phyloP scores from a whole-genome alignment of 2,797 vertebrate genomes.

The Taenioides sp. region DNA sequence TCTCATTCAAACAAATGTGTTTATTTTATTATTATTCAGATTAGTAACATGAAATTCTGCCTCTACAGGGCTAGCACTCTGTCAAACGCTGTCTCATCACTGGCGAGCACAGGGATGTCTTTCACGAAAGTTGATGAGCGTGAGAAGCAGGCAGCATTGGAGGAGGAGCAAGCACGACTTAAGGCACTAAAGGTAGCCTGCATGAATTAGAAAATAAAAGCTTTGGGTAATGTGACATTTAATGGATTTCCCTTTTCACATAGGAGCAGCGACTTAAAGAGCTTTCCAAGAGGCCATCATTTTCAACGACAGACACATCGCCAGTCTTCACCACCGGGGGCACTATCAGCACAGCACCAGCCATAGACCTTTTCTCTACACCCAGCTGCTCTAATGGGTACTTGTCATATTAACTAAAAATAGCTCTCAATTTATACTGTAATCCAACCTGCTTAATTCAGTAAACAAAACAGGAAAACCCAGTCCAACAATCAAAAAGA shows the following conservation, averaged over 20 bases:
- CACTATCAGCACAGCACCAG: constrained; percentile 91
- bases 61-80: constrained; percentile 91
- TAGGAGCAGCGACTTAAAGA: constrained; percentile 98
- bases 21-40: background rate
- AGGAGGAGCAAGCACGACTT: constrained; percentile 95
- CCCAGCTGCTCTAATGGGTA: constrained; percentile 97
- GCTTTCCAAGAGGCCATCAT: constrained; percentile 95
- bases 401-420: background rate
- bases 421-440: background rate
- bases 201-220: background rate
- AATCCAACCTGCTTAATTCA: background rate
- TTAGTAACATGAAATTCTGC: constrained; percentile 18
- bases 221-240: constrained; percentile 15
- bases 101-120: constrained; percentile 96
- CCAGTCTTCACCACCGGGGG: constrained; percentile 92
- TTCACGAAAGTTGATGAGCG: constrained; percentile 98
- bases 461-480: background rate
- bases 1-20: background rate
- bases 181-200: constrained; percentile 93
- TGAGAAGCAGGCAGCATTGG: constrained; percentile 97
- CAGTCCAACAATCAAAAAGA: no score
- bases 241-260: constrained; percentile 7
- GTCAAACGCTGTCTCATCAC: constrained; percentile 95
- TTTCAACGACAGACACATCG: constrained; percentile 93
- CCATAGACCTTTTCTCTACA: constrained; percentile 96